Evolutionary conservation across 2,888 invertebrate species (phyloP).

Genomic region (Lobophora halterata): DNA sequence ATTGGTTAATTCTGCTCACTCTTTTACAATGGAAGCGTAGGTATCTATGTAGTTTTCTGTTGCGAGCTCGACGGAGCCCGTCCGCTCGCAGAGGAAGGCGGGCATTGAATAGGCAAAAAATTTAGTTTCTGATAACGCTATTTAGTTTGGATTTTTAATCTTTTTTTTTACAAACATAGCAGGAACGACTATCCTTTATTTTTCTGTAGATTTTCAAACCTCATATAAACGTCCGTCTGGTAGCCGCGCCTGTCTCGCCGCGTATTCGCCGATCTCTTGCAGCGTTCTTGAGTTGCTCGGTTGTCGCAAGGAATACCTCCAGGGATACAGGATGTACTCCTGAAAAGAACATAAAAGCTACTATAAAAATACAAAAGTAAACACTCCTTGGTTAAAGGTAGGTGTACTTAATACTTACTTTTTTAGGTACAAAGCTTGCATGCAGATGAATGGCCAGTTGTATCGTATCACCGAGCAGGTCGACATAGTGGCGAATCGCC

Average conservation of each 20-base stretch:
- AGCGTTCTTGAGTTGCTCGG: slow-evolving; percentile 59
- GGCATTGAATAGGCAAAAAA: too few relatives aligned
- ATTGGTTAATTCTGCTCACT: too few relatives aligned
- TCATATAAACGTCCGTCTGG: slow-evolving; percentile 66
- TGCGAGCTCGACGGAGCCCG: too few relatives aligned
- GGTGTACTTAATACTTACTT: slow-evolving; percentile 49
- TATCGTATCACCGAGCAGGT: slow-evolving; percentile 50
- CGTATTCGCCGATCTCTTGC: slow-evolving; percentile 71
- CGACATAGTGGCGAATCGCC: slow-evolving; percentile 60
- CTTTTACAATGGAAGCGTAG: too few relatives aligned
- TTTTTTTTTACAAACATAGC: too few relatives aligned
- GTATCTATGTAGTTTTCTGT: background rate
- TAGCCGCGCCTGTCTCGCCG: slow-evolving; percentile 61
- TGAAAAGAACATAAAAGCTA: slow-evolving; percentile 30
- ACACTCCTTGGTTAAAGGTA: too few relatives aligned
- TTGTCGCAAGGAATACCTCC: slow-evolving; percentile 63
- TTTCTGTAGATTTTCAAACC: too few relatives aligned
- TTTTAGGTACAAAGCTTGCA: slow-evolving; percentile 63
- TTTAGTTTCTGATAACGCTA: too few relatives aligned
- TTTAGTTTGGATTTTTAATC: too few relatives aligned
- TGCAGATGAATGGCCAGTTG: slow-evolving; percentile 65
- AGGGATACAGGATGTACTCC: slow-evolving; percentile 70
- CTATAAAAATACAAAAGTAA: too few relatives aligned
- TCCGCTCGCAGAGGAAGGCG: too few relatives aligned
- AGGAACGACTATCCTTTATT: too few relatives aligned